Conservation (phyloP, 2,113 vertebrate genomes). For the Noturus placidus region DNA sequence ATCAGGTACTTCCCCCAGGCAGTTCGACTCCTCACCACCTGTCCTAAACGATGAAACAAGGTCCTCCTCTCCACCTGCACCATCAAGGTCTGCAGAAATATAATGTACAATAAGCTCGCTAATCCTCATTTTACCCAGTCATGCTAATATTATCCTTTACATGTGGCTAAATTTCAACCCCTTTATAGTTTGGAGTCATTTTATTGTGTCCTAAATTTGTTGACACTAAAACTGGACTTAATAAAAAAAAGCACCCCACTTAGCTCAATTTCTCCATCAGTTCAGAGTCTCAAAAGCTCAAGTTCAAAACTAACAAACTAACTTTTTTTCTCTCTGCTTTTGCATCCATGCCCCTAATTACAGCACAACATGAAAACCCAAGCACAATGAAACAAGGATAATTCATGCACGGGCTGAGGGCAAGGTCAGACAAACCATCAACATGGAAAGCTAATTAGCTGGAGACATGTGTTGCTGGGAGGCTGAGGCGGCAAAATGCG, state of each 20-base stretch:
- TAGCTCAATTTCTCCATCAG: not conserved
- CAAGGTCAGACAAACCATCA: conserved; percentile 44
- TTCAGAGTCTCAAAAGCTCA: not conserved
- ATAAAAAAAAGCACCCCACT: not conserved
- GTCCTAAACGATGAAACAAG: not conserved
- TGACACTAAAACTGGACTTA: not conserved
- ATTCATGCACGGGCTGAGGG: conserved; percentile 39
- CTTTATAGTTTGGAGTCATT: too few relatives aligned
- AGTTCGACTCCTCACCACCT: not conserved
- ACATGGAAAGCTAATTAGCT: conserved; percentile 46
- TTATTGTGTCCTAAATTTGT: not conserved
- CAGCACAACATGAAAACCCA: conserved; percentile 8
- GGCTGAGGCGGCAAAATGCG: conserved; percentile 35
- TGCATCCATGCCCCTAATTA: conserved; percentile 12
- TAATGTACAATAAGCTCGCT: not conserved
- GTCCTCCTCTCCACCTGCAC: not conserved
- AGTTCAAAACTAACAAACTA: not conserved
- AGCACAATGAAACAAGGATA: conserved; percentile 34
- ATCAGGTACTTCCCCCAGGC: conserved; percentile 12
- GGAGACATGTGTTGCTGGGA: conserved; percentile 33
- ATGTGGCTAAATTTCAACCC: not conserved
- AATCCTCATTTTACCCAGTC: not conserved
- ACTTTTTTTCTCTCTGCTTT: not conserved
- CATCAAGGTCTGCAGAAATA: not conserved
- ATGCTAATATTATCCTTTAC: not conserved